Percentiles rank a stretch among this genome's conserved stretches.
These are phyloP conservation scores for Catharus fuscescens DNA, from an alignment of 2,113 vertebrate genomes.

Conservation along the genomic window DNA sequence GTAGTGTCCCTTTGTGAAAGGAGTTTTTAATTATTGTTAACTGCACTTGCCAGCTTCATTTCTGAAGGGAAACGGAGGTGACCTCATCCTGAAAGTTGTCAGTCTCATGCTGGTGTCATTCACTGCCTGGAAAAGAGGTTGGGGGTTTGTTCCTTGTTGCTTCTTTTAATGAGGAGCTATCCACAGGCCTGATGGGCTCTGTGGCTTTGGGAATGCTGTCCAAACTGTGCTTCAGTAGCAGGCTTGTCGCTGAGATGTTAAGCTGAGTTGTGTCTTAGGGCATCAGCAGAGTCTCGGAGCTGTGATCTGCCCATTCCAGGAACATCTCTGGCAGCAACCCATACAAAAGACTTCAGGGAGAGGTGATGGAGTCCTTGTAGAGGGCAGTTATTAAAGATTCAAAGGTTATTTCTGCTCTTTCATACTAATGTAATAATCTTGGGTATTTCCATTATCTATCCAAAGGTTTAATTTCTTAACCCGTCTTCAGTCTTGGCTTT, in stretches of 20 bases:
- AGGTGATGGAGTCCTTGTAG: not conserved
- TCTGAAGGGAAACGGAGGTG: conserved; percentile 30
- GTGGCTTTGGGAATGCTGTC: not conserved
- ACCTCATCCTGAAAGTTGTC: conserved; percentile 51
- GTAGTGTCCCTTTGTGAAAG: conserved; percentile 60
- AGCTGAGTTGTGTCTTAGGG: not conserved
- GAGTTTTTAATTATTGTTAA: conserved; percentile 43
- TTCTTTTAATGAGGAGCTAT: conserved; percentile 14
- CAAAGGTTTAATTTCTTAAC: not conserved
- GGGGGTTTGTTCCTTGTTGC: not conserved
- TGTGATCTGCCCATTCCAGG: not conserved
- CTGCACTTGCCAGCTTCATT: conserved; percentile 21
- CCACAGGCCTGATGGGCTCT: not conserved
- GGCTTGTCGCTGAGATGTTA: not conserved
- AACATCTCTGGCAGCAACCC: not conserved
- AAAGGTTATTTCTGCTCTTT: not conserved
- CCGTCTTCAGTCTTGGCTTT: not conserved
- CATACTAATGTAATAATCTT: too few species aligned
- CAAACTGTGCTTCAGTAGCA: not conserved
- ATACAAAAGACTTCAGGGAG: not conserved
- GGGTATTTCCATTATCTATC: not conserved
- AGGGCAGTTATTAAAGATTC: not conserved
- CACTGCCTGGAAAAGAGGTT: not conserved
- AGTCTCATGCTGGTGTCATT: conserved; percentile 8
- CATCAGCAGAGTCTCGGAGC: not conserved